A percentile compares a stretch with the other conserved stretches of the same genome.
Conservation (phyloP, 1,140 invertebrate genomes). For the Drosophila oshimai region DNA sequence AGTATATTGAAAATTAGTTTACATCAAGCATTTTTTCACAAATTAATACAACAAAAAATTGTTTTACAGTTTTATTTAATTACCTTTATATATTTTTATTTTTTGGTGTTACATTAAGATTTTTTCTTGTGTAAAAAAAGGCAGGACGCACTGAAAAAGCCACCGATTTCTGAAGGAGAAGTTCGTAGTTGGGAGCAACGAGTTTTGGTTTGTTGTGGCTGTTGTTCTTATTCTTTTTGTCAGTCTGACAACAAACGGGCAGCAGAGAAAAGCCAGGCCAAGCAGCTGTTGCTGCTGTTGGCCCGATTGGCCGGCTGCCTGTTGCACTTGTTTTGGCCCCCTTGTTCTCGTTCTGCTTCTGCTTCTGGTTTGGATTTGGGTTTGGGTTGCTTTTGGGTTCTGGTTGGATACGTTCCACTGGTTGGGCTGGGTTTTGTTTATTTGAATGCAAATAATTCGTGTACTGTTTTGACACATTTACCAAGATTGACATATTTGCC, state of each 20-base stretch:
- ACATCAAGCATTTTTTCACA: too few species aligned
- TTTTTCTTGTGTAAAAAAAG: conserved; percentile 6
- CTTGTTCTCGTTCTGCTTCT: conserved; percentile 44
- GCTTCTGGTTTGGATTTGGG: conserved; percentile 9
- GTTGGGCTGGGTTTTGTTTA: conserved; percentile 29
- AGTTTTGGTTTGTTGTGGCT: conserved; percentile 38
- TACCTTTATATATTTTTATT: too few species aligned
- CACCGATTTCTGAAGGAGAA: conserved; percentile 1
- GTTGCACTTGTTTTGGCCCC: conserved; percentile 61
- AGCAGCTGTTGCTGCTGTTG: conserved; percentile 31
- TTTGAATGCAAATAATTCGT: conserved; percentile 45
- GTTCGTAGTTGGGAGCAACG: conserved; percentile 39
- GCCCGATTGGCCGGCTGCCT: conserved; percentile 49
- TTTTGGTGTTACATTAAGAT: too few species aligned
- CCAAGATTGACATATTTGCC: too few species aligned
- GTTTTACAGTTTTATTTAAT: too few species aligned
- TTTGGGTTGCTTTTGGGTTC: too few species aligned
- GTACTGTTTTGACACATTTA: neutral
- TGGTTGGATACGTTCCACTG: conserved; percentile 25
- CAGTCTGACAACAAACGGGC: conserved; percentile 10
- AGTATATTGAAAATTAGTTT: too few species aligned
- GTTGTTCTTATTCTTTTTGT: conserved; percentile 19
- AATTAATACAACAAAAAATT: too few species aligned
- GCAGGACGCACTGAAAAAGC: neutral
- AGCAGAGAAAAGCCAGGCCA: neutral